Percentiles rank a stretch among this genome's conserved stretches.
phyloP scores from a whole-genome alignment of 2,797 vertebrate genomes.

The Gallinago solitaria region DNA sequence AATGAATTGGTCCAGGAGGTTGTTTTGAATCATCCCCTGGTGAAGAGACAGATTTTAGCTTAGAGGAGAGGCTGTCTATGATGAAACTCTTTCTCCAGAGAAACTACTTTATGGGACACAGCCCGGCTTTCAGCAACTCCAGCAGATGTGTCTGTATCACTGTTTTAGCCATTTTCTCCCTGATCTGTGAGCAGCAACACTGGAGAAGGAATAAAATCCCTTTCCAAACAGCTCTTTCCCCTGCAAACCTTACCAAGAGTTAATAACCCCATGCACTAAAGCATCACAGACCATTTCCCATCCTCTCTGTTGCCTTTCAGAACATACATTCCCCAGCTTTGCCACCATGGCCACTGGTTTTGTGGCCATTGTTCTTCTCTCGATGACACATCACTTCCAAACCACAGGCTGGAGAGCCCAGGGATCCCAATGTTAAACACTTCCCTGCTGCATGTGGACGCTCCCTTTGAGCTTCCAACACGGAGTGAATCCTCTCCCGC shows the following conservation, averaged over 20 bases:
- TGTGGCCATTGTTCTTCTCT: background rate
- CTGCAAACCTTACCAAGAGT: background rate
- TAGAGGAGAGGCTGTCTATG: background rate
- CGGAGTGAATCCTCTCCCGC: background rate
- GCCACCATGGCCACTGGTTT: background rate
- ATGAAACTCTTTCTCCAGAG: background rate
- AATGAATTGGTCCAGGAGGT: background rate
- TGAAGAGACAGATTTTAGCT: background rate
- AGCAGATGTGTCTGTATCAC: background rate
- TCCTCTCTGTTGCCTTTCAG: background rate
- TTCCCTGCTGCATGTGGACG: background rate
- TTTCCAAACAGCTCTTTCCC: background rate
- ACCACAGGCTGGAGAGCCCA: background rate
- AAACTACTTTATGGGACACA: background rate
- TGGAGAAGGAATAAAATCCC: background rate
- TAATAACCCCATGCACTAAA: fast-evolving
- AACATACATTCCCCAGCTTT: background rate
- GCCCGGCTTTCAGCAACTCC: background rate
- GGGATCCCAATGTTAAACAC: background rate
- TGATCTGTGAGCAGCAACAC: background rate
- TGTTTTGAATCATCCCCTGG: background rate
- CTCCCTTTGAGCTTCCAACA: background rate
- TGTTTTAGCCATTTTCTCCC: background rate
- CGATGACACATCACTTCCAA: background rate
- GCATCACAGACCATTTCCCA: background rate